Percentiles rank a stretch among this genome's conserved stretches.
Conservation (phyloP, 2,888 invertebrate genomes). For the Isotomurus palustris region DNA sequence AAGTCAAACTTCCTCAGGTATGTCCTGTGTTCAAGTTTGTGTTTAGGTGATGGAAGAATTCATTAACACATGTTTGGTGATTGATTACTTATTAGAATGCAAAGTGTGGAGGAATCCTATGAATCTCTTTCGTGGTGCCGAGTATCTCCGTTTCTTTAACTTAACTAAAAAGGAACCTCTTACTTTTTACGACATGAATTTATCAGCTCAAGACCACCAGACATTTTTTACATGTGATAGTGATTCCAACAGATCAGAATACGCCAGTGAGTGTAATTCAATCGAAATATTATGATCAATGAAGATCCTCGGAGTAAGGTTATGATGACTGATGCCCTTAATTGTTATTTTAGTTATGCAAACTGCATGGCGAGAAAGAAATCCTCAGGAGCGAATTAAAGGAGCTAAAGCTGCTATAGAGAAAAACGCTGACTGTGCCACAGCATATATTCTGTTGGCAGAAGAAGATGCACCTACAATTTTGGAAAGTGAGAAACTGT, state of each 20-base stretch:
- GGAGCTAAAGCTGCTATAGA: slow-evolving; percentile 85
- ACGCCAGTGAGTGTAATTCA: slow-evolving; percentile 61
- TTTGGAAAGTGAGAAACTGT: slow-evolving; percentile 74
- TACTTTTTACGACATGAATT: slow-evolving; percentile 98
- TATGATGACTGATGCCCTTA: background rate
- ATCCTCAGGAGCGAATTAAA: slow-evolving; percentile 82
- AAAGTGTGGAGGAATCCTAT: slow-evolving; percentile 96
- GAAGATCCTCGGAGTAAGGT: background rate
- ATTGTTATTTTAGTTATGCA: slow-evolving; percentile 66
- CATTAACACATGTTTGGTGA: background rate
- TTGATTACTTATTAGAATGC: slow-evolving; percentile 59
- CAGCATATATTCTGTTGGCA: slow-evolving; percentile 88
- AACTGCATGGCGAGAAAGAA: slow-evolving; percentile 93
- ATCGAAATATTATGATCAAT: background rate
- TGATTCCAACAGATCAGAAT: slow-evolving; percentile 76
- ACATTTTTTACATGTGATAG: slow-evolving; percentile 90
- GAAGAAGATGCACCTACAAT: slow-evolving; percentile 96
- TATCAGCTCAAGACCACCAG: slow-evolving; percentile 98
- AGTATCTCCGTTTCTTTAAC: slow-evolving; percentile 92
- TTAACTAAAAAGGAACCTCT: slow-evolving; percentile 88
- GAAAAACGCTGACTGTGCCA: slow-evolving; percentile 84
- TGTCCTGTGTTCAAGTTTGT: too few species aligned
- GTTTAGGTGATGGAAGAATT: background rate
- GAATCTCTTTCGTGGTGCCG: slow-evolving; percentile 90
- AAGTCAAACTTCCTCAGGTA: slow-evolving; percentile 56